Conservation (phyloP, 2,888 invertebrate genomes). For the Patella caerulea region DNA sequence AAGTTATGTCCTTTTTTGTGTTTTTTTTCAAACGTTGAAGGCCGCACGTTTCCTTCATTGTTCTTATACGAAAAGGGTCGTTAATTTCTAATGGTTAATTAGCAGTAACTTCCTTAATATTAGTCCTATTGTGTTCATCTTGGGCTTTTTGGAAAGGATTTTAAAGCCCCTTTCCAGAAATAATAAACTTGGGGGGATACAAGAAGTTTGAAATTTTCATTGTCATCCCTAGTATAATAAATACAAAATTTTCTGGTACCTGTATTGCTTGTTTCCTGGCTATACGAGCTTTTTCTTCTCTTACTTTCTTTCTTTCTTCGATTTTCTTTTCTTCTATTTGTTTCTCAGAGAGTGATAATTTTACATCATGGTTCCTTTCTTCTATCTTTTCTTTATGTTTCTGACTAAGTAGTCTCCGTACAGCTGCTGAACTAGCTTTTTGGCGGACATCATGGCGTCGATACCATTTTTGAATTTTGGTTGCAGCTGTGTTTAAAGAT, state of each 20-base stretch:
- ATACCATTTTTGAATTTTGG: conserved; percentile 67
- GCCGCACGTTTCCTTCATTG: too few species aligned
- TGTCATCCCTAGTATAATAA: too few species aligned
- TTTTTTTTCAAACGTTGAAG: too few species aligned
- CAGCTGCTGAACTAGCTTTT: conserved; percentile 62
- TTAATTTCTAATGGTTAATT: too few species aligned
- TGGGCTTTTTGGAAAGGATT: too few species aligned
- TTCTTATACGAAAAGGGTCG: too few species aligned
- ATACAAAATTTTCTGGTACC: conserved; percentile 41
- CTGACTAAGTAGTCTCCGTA: conserved; percentile 61
- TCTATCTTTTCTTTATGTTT: conserved; percentile 57
- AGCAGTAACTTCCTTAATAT: too few species aligned
- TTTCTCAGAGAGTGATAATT: conserved; percentile 44
- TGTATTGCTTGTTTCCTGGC: conserved; percentile 66
- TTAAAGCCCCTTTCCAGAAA: too few species aligned
- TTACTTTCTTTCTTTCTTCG: conserved; percentile 56
- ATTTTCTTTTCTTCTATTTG: conserved; percentile 48
- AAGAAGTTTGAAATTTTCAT: too few species aligned
- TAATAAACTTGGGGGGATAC: too few species aligned
- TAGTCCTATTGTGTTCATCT: too few species aligned
- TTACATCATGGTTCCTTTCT: conserved; percentile 40
- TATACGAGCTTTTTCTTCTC: conserved; percentile 65
- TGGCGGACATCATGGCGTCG: conserved; percentile 49
- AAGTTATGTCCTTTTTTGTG: too few species aligned
- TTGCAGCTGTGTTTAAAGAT: conserved; percentile 60